Percentiles rank a stretch among this genome's conserved stretches.
Evolutionary conservation across 1,140 invertebrate species (phyloP).

Genomic region (Brachionus angularis): DNA sequence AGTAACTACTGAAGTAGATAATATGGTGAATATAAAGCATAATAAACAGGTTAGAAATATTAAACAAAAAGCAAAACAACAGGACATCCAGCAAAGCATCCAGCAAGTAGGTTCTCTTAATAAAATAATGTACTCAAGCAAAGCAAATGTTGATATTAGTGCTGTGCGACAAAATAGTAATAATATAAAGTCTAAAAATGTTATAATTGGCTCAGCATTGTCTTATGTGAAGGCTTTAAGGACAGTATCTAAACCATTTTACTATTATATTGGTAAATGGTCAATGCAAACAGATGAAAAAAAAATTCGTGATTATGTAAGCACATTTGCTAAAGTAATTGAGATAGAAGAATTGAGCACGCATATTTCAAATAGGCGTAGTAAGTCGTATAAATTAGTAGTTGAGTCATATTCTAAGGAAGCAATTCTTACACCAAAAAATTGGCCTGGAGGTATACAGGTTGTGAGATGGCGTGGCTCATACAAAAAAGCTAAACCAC

Average conservation of each 20-base stretch:
- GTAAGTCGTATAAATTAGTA: neutral
- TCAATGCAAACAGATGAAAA: neutral
- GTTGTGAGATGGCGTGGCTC: neutral
- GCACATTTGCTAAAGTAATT: neutral
- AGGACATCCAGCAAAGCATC: too few species aligned
- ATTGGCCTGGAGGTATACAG: neutral
- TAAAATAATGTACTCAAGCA: too few species aligned
- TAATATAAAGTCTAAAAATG: too few species aligned
- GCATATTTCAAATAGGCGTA: slow-evolving; percentile 8
- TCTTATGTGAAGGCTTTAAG: neutral
- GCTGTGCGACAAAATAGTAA: too few species aligned
- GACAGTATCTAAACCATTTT: neutral
- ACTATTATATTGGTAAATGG: neutral
- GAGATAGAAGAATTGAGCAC: neutral
- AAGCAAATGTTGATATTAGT: too few species aligned
- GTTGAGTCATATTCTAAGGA: neutral
- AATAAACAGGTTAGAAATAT: too few species aligned
- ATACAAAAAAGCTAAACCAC: too few species aligned
- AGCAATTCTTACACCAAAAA: neutral
- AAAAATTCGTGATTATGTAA: neutral
- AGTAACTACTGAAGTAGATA: too few species aligned
- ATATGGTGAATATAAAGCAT: too few species aligned
- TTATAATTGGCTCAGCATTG: neutral
- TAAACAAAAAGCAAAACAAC: too few species aligned
- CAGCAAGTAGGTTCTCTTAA: too few species aligned